phyloP scores from a whole-genome alignment of 2,888 invertebrate genomes.

The Acrobasis repandana region DNA sequence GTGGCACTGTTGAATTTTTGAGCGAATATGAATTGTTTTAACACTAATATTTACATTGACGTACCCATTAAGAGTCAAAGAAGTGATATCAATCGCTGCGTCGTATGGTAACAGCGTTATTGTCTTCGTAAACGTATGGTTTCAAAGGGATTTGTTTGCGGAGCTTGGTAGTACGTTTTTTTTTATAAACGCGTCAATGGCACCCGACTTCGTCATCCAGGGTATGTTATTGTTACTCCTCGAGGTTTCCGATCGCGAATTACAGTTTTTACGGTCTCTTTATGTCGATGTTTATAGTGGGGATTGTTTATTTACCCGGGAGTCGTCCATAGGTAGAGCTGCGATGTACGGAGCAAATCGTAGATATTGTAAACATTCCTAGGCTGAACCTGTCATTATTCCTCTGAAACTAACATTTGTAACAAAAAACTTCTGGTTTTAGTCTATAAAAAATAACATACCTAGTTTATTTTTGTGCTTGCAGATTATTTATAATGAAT shows the following conservation, averaged over 20 bases:
- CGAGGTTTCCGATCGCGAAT: constrained; percentile 58
- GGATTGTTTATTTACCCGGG: constrained; percentile 75
- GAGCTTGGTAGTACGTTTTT: constrained; percentile 45
- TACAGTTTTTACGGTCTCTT: constrained; percentile 65
- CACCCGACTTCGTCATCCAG: constrained; percentile 37
- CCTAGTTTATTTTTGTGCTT: neutral
- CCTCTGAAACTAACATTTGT: neutral
- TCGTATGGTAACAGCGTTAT: constrained; percentile 26
- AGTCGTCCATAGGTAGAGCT: constrained; percentile 45
- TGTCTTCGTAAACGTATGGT: constrained; percentile 24
- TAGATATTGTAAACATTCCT: constrained; percentile 11
- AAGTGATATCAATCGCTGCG: constrained; percentile 52
- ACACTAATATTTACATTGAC: constrained; percentile 63
- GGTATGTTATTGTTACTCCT: constrained; percentile 33
- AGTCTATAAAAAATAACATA: neutral
- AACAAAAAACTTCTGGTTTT: neutral
- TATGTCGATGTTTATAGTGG: constrained; percentile 71
- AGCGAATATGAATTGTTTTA: constrained; percentile 65
- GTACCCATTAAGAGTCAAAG: constrained; percentile 49
- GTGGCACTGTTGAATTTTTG: constrained; percentile 61
- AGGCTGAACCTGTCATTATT: neutral
- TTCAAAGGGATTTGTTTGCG: constrained; percentile 16
- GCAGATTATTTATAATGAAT: too few species aligned
- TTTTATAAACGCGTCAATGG: constrained; percentile 37
- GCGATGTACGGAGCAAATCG: constrained; percentile 11